These are phyloP conservation scores for Dipodomys merriami DNA, from an alignment of 2,113 vertebrate species.

Conservation along the genomic window DNA sequence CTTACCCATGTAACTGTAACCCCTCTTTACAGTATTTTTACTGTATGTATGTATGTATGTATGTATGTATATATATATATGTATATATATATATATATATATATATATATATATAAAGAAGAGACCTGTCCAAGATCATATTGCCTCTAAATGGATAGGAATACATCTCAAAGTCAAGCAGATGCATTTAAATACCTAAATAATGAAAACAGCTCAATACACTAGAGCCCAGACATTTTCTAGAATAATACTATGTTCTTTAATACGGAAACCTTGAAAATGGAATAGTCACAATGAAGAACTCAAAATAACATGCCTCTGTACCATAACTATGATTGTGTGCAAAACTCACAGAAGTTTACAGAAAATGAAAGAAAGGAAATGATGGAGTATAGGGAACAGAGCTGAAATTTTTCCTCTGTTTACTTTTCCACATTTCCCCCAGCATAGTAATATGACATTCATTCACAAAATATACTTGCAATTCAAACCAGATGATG, in stretches of 20 bases:
- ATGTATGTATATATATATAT: no score
- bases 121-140: neutral
- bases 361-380: conserved; percentile 10
- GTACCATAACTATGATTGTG: neutral
- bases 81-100: no score
- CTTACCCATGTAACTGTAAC: no score
- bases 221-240: neutral
- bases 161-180: neutral
- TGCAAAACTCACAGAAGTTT: neutral
- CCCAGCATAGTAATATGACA: conserved; percentile 1
- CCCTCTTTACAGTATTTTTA: no score
- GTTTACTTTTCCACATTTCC: conserved; percentile 49
- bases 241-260: neutral
- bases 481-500: conserved; percentile 64
- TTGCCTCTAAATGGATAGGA: neutral
- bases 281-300: neutral
- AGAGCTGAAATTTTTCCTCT: neutral
- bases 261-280: neutral
- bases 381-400: neutral
- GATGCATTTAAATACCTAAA: neutral
- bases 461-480: conserved; percentile 62
- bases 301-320: neutral
- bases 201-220: neutral
- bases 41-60: no score
- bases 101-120: neutral